Conservation (phyloP, 2,113 vertebrate genomes). For the Halichoerus grypus region DNA sequence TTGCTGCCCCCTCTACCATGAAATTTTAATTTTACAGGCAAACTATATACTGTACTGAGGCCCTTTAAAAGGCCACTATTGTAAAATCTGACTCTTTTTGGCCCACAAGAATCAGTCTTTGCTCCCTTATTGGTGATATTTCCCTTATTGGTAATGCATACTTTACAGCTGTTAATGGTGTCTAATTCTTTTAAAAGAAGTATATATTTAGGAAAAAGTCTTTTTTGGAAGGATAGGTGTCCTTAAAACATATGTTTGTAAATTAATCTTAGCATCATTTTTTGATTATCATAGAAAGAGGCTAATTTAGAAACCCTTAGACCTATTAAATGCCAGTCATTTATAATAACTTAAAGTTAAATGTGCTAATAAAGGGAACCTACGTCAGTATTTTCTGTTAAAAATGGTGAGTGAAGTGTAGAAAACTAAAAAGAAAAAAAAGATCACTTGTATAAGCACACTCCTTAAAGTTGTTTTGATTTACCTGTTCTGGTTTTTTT, state of each 20-base stretch:
- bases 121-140: background rate
- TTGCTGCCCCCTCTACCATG: background rate
- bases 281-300: slow-evolving; percentile 24
- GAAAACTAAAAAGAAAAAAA: slow-evolving; percentile 33
- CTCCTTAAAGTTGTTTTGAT: background rate
- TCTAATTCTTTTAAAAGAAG: slow-evolving; percentile 47
- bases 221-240: background rate
- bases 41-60: background rate
- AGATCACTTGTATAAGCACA: background rate
- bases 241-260: slow-evolving; percentile 1
- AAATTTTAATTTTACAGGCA: background rate
- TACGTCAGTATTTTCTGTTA: background rate
- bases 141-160: background rate
- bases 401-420: background rate
- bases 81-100: background rate
- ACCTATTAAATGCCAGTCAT: background rate
- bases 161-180: slow-evolving; percentile 16
- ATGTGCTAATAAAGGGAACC: background rate
- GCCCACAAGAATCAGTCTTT: background rate
- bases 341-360: slow-evolving; percentile 10
- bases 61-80: background rate
- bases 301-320: background rate
- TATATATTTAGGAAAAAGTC: background rate
- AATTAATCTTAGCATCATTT: slow-evolving; percentile 47
- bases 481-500: background rate